Conservation (phyloP, 2,797 vertebrate genomes). For the Sebastes minor region DNA sequence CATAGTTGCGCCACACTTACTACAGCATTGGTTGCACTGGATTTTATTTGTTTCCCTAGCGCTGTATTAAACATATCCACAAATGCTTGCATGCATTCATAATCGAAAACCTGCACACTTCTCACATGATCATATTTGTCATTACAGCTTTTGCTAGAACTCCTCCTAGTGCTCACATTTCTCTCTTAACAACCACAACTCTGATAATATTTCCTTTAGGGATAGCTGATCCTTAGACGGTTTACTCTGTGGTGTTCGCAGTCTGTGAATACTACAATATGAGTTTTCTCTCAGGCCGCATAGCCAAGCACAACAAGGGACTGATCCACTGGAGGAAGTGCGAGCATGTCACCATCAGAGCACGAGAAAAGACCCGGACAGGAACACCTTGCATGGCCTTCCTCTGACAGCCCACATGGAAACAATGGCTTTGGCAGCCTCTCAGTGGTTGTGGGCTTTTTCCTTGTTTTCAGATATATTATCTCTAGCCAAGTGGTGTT, state of each 20-base stretch:
- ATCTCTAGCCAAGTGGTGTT: not conserved
- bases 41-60: constrained; percentile 33
- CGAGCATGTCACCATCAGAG: constrained; percentile 58
- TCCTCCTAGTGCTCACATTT: constrained; percentile 13
- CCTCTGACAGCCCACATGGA: constrained; percentile 46
- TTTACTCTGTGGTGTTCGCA: constrained; percentile 38
- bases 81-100: not conserved
- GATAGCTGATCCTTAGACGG: constrained; percentile 43
- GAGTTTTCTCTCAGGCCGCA: constrained; percentile 41
- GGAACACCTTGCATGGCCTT: constrained; percentile 57
- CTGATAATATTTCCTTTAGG: constrained; percentile 54
- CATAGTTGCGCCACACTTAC: not conserved
- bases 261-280: constrained; percentile 16
- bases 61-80: constrained; percentile 7
- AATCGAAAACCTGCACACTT: constrained; percentile 18
- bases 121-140: constrained; percentile 25
- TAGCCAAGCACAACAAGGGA: constrained; percentile 67
- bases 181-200: constrained; percentile 41
- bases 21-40: not conserved
- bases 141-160: not conserved
- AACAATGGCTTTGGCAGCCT: constrained; percentile 55
- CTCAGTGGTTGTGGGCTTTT: constrained; percentile 1
- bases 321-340: constrained; percentile 61
- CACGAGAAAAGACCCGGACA: constrained; percentile 58
- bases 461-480: constrained; percentile 3